phyloP scores from a whole-genome alignment of 35 echinoderm and acorn worm species.

The Ophioderma brevispina region DNA sequence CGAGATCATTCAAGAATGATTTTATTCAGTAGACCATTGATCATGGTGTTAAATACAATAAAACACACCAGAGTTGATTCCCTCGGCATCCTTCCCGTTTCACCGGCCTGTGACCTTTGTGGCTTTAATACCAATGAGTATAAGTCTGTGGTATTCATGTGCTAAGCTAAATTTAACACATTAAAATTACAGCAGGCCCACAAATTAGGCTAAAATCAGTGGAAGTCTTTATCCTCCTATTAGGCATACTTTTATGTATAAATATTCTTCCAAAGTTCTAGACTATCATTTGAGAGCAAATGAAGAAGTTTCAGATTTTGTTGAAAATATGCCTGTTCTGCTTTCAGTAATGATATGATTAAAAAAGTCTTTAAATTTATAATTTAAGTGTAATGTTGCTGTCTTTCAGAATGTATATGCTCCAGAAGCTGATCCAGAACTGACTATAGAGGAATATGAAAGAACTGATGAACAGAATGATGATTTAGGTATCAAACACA shows the following conservation, averaged over 20 bases:
- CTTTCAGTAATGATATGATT: background rate
- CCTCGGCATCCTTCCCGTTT: no score
- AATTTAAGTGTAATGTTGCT: constrained; percentile 7
- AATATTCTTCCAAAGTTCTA: background rate
- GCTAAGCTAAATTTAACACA: no score
- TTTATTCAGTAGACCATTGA: no score
- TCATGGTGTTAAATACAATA: no score
- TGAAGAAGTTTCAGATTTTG: no score
- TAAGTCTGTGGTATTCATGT: no score
- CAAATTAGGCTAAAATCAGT: background rate
- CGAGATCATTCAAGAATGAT: background rate
- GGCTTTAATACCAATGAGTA: no score
- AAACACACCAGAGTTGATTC: no score
- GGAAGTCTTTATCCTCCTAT: background rate
- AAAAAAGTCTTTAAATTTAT: background rate
- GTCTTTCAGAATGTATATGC: constrained; percentile 87
- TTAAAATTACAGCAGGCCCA: no score
- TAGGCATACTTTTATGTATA: background rate
- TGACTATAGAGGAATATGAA: constrained; percentile 81
- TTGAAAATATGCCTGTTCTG: no score
- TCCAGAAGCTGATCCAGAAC: constrained; percentile 86
- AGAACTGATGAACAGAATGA: constrained; percentile 85
- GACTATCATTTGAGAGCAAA: no score
- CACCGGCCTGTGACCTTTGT: no score
- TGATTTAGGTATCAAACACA: constrained; percentile 64